These are phyloP conservation scores for Amblyjoppa proteus DNA, from an alignment of 2,888 invertebrate species.

Conservation along the genomic window DNA sequence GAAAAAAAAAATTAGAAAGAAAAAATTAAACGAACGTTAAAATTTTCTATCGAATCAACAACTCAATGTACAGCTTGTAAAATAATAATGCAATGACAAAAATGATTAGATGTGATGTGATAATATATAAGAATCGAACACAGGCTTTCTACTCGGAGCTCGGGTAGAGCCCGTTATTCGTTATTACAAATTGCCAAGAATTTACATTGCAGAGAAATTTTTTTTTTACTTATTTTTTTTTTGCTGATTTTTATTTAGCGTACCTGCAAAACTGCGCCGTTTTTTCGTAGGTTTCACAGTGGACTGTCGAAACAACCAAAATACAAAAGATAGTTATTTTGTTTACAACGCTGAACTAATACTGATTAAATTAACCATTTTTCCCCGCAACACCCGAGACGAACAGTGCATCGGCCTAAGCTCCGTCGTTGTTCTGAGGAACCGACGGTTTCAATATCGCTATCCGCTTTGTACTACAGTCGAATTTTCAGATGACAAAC, in stretches of 20 bases:
- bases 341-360: constrained; percentile 50
- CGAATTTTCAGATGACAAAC: constrained; percentile 69
- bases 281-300: constrained; percentile 84
- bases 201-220: constrained; percentile 46
- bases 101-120: constrained; percentile 51
- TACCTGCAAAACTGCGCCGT: constrained; percentile 84
- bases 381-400: constrained; percentile 21
- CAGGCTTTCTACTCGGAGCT: constrained; percentile 49
- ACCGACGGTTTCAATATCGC: neutral
- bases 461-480: neutral
- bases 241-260: constrained; percentile 74
- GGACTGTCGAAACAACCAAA: constrained; percentile 84
- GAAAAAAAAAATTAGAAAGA: constrained; percentile 43
- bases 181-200: constrained; percentile 29
- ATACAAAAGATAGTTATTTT: constrained; percentile 68
- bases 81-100: constrained; percentile 36
- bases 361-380: constrained; percentile 33
- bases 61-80: constrained; percentile 45
- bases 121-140: constrained; percentile 36
- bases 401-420: constrained; percentile 27
- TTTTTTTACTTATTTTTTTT: constrained; percentile 59
- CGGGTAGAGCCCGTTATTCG: constrained; percentile 36
- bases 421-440: neutral
- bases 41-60: constrained; percentile 35
- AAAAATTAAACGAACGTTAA: constrained; percentile 54